These are phyloP conservation scores for Allolobophora icterica DNA, from an alignment of 2,888 invertebrate genomes.

Conservation along the genomic window DNA sequence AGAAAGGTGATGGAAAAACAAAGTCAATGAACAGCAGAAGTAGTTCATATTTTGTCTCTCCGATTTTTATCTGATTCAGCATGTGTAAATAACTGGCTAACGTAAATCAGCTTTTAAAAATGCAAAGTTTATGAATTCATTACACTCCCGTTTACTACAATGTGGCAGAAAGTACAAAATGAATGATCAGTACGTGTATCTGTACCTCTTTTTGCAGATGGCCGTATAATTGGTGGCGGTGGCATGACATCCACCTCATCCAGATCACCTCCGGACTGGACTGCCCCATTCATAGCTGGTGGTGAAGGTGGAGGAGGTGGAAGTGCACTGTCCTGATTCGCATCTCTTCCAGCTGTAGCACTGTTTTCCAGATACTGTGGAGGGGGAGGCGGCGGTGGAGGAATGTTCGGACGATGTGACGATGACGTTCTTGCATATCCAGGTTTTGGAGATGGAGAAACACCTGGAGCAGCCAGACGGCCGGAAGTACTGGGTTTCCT, in stretches of 20 bases:
- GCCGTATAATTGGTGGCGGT: not conserved
- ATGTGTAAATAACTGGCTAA: no score
- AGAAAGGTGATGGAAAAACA: no score
- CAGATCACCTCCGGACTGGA: not conserved
- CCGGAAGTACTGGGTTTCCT: not conserved
- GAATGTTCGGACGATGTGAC: conserved; percentile 1
- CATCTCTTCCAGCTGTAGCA: not conserved
- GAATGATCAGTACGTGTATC: no score
- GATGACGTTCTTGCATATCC: not conserved
- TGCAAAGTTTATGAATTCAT: no score
- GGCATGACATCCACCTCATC: not conserved
- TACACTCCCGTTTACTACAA: no score
- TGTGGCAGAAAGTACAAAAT: no score
- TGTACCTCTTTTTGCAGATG: not conserved
- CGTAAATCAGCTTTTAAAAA: no score
- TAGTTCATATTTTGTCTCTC: no score
- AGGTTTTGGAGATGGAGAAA: not conserved
- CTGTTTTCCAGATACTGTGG: not conserved
- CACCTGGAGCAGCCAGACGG: not conserved
- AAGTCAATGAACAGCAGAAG: no score
- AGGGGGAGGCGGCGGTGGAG: conserved; percentile 19
- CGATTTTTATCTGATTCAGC: no score
- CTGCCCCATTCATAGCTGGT: not conserved
- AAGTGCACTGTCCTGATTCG: not conserved
- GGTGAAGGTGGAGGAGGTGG: conserved; percentile 30